phyloP scores from a whole-genome alignment of 2,888 invertebrate species.

The Harpagoxenus sublaevis region DNA sequence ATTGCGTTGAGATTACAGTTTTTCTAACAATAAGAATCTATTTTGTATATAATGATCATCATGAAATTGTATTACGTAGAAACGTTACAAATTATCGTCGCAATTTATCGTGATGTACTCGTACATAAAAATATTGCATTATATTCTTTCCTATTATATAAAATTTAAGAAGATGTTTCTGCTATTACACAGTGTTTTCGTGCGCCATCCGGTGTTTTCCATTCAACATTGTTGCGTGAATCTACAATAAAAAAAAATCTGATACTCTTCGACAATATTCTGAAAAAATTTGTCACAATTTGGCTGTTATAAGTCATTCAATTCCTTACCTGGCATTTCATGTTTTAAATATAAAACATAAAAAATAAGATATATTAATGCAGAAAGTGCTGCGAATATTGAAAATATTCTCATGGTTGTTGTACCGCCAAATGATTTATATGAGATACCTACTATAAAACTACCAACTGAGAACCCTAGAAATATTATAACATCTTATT shows the following conservation, averaged over 20 bases:
- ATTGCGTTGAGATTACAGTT: too few relatives aligned
- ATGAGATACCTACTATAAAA: slow-evolving; percentile 91
- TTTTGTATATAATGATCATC: too few relatives aligned
- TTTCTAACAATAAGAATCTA: too few relatives aligned
- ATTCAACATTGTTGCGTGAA: too few relatives aligned
- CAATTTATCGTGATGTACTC: too few relatives aligned
- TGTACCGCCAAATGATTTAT: slow-evolving; percentile 89
- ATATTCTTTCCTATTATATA: too few relatives aligned
- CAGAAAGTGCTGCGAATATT: slow-evolving; percentile 85
- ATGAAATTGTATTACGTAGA: too few relatives aligned
- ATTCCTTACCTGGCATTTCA: slow-evolving; percentile 77
- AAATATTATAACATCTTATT: slow-evolving; percentile 18
- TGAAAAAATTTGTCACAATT: too few relatives aligned
- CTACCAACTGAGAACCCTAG: slow-evolving; percentile 93
- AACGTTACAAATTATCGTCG: too few relatives aligned
- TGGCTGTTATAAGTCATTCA: neutral
- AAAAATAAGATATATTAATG: slow-evolving; percentile 85
- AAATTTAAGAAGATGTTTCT: neutral
- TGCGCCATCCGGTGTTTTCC: neutral
- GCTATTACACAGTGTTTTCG: neutral
- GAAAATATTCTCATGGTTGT: slow-evolving; percentile 87
- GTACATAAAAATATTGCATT: too few relatives aligned
- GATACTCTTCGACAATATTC: too few relatives aligned
- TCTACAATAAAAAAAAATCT: too few relatives aligned
- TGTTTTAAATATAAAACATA: slow-evolving; percentile 84